Percentiles rank a stretch among this genome's conserved stretches.
phyloP scores from a whole-genome alignment of 2,113 vertebrate genomes.

The Aplodontia rufa region DNA sequence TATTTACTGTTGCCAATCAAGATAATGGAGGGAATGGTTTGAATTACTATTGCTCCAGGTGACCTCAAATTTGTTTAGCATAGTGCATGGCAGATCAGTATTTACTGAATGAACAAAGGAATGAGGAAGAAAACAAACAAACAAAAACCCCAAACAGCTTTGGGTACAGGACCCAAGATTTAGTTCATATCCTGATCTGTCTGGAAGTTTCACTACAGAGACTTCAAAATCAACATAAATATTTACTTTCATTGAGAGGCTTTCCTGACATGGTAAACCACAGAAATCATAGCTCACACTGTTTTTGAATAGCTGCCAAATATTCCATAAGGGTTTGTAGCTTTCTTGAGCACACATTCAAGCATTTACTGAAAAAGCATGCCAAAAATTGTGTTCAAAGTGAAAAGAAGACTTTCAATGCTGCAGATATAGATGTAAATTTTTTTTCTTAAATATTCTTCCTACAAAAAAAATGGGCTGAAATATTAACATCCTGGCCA shows the following conservation, averaged over 20 bases:
- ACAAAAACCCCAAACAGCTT: neutral
- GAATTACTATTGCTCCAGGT: neutral
- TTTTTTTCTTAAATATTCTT: constrained; percentile 32
- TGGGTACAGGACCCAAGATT: neutral
- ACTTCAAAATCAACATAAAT: constrained; percentile 11
- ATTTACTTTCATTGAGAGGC: constrained; percentile 37
- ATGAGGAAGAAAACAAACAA: constrained; percentile 26
- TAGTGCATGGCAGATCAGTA: neutral
- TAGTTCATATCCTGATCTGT: neutral
- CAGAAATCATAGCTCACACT: constrained; percentile 63
- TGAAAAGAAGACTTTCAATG: constrained; percentile 42
- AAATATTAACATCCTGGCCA: neutral
- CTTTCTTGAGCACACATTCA: constrained; percentile 58
- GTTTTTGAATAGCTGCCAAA: constrained; percentile 66
- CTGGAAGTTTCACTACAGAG: neutral
- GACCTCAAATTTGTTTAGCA: neutral
- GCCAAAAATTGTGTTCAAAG: constrained; percentile 42
- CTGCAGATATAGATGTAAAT: constrained; percentile 37
- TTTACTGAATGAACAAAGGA: constrained; percentile 33
- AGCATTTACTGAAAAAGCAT: constrained; percentile 65
- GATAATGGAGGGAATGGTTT: neutral
- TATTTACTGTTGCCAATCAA: neutral
- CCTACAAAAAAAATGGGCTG: neutral
- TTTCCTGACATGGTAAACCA: constrained; percentile 65
- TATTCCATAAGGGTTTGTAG: constrained; percentile 54